Base-by-base conservation (phyloP, 1,140 invertebrate species). In the Diabrotica virgifera region DNA sequence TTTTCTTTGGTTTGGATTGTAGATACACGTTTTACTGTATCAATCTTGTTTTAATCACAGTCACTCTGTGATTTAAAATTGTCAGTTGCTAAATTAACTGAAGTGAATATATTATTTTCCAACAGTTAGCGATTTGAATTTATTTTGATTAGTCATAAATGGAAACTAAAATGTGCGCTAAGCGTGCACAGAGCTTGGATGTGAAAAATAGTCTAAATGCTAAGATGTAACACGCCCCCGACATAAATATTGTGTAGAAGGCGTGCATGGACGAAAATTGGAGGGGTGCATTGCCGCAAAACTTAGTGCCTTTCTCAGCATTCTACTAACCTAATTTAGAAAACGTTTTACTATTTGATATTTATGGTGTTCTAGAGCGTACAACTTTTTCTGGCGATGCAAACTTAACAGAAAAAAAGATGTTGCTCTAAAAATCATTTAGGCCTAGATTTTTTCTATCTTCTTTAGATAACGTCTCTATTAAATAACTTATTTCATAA, bases 251-350 rank as follows among this genome's bases (percentile, higher is more conserved):
- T 60, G 38, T 62, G 65, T 66, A 40, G 46, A 63, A 52, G 65
- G 58, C 65, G 64, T 63, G 67, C 63, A 64, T 74, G 74, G 74
- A 76, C 74, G 74, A 74, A 70, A 66, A 63, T 62, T 64, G 71
- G 69, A 73, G 73, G 73, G 74, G 74, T 74, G 74, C 74, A 74
- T 74, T 72, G 72, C 72, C 64, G 73, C 72, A 62, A 61, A 70
- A 71, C 62, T 72, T 75, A 69, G 74, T 75, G 74, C 72, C 73
- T 62, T 69, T 65, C 24, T 24, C 24, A 24, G 24, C 24, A 24
- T 24, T 65, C 51, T 10, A 46, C n/a, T 46, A 46, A 54, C 38
- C 65, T 63, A 36, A 6, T 38, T 66, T 64, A 61, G 66, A 62
- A 62, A 70, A 70, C 60, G 38, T 57, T 62, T 62, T 58, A 59